Base-by-base conservation (phyloP, 2,888 invertebrate species). In the Acleris emargana region DNA sequence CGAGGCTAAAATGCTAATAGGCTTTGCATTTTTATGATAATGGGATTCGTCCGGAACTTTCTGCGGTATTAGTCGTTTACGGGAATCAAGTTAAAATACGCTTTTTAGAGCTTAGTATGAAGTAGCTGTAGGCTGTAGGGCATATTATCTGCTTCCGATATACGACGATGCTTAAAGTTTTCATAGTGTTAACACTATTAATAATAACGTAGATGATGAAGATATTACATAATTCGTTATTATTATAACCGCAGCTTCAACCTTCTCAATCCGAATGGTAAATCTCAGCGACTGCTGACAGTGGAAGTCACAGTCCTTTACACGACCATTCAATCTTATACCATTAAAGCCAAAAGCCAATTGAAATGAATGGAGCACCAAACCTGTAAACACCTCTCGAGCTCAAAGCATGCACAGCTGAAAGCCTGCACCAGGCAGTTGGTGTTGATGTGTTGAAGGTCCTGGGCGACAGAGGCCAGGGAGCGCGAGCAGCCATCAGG, bases 361-460 rank as follows among this genome's bases (percentile, higher is more conserved):
- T 45, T 6, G 3, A n/a, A 17, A 6, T n/a, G n/a, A 17, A 28
- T 9, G 28, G 9, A 13, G 13, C 38, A 38, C 38, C 38, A 25
- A 64, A 91, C 91, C 91, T 91, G 91, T 53, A 92, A 78, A 70
- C 90, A 89, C 58, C 84, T 68, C 42, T 88, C 86, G 58, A 92
- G 78, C 17, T 90, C 86, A 71, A 70, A 78, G 51, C 71, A 77
- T 6, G 77, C 74, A 61, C 84, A 84, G 67, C 84, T 86, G 72
- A 83, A 92, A 0, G 86, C 87, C 67, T 89, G 83, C 13, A 91
- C 86, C 3, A 75, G 62, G 69, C 91, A 91, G 72, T 89, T 90
- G 7, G 91, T 92, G 72, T 91, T 78, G 64, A 91, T 91, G 68
- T 89, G 82, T 66, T 83, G 77, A 13, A 91, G 73, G 60, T 91